Evolutionary conservation across 2,888 invertebrate species (phyloP).

Genomic region (Meloe dianella): DNA sequence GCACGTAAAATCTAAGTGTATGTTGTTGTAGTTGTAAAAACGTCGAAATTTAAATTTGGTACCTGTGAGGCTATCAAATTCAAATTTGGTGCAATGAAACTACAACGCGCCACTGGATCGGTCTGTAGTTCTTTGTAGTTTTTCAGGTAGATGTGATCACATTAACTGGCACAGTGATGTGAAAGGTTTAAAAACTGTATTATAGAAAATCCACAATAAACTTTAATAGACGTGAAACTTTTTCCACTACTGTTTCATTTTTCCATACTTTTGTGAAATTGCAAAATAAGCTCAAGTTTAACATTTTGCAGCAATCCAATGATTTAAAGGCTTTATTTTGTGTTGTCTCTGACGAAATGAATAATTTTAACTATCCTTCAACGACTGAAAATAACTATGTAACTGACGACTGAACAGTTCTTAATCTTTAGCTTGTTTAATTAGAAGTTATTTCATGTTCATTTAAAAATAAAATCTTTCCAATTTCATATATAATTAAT

Average conservation of each 20-base stretch:
- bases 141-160: too few species aligned
- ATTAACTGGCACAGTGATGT: too few species aligned
- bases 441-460: neutral
- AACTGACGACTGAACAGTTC: conserved; percentile 5
- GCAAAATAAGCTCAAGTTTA: neutral
- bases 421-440: conserved; percentile 5
- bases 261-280: neutral
- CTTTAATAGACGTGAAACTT: neutral
- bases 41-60: too few species aligned
- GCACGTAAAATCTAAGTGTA: too few species aligned
- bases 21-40: too few species aligned
- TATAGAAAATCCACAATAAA: too few species aligned
- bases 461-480: neutral
- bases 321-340: neutral
- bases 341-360: neutral
- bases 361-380: conserved; percentile 3
- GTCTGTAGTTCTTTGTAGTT: too few species aligned
- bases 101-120: too few species aligned
- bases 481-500: neutral
- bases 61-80: too few species aligned
- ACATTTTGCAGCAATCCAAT: neutral
- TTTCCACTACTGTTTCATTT: neutral
- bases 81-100: too few species aligned
- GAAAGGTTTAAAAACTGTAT: too few species aligned
- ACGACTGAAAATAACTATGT: neutral